Base-by-base conservation (phyloP, 2,888 invertebrate genomes). In the Pheosia tremula region DNA sequence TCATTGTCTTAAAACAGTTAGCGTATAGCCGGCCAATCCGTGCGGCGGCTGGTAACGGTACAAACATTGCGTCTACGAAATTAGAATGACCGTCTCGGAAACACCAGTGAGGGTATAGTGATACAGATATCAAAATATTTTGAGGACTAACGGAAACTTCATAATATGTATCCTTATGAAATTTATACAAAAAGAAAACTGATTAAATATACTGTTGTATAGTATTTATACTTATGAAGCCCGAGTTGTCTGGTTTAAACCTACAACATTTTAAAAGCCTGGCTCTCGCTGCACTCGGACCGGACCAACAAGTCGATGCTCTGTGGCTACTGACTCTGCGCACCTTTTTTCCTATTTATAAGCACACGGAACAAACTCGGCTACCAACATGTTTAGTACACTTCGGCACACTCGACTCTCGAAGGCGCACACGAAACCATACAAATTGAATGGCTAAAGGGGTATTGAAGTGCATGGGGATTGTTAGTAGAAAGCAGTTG, bases 251-350 rank as follows among this genome's bases (percentile, higher is more conserved):
- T 10, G 10, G 9, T 9, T 11, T 45, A 45, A 9, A 9, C 4
- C 45, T 75, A 75, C 68, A 64, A 70, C 72, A 74, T 68, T 67
- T 70, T 72, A 72, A 78, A 79, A 76, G 79, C 74, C 74, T 76
- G 24, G 78, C 66, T 75, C 69, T 66, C 65, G 71, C 58, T 78
- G 82, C 78, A 77, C 74, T 75, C 75, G 67, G 67, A 69, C 71
- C 72, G 79, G 78, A 80, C 79, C 78, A 79, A 79, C 76, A 72
- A 82, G 83, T 85, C 82, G 82, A 82, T 82, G 85, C 84, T 83
- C 83, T 82, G 77, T 58, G 67, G 67, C 74, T 72, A 68, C 75
- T 72, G 72, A 73, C 72, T 71, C 67, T 63, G 69, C 71, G 67
- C 71, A 72, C 62, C 66, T 69, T 79, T 79, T 81, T 79, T 77